phyloP scores from a whole-genome alignment of 1,140 invertebrate species.

The Zaprionus lachaisei region DNA sequence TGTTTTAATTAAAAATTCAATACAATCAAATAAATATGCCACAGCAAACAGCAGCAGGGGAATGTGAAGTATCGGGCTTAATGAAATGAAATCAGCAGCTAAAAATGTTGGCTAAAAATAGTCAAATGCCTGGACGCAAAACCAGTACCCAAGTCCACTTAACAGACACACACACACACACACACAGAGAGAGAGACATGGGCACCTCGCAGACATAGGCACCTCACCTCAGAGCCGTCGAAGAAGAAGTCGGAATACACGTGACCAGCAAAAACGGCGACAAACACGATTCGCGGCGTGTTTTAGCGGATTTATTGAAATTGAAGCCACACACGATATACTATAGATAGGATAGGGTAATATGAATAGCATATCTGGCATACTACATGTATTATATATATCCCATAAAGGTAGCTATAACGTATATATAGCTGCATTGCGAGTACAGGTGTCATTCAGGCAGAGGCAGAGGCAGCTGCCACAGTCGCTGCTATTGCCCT shows the following conservation, averaged over 20 bases:
- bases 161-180: constrained; percentile 17
- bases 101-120: constrained; percentile 79
- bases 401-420: neutral
- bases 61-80: constrained; percentile 50
- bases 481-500: constrained; percentile 29
- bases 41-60: constrained; percentile 17
- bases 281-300: neutral
- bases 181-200: neutral
- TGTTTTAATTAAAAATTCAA: constrained; percentile 46
- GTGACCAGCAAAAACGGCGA: constrained; percentile 53
- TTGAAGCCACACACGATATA: neutral
- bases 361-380: neutral
- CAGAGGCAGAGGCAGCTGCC: constrained; percentile 23
- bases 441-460: constrained; percentile 18
- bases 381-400: neutral
- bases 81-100: constrained; percentile 77
- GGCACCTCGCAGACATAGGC: too few relatives aligned
- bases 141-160: constrained; percentile 36
- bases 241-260: constrained; percentile 37
- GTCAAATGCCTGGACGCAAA: constrained; percentile 51
- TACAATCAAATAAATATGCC: constrained; percentile 20
- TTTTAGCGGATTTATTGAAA: neutral
- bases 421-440: constrained; percentile 4
- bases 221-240: neutral
- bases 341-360: neutral